Conservation (phyloP, 2,113 vertebrate species). For the Oreotragus oreotragus region DNA sequence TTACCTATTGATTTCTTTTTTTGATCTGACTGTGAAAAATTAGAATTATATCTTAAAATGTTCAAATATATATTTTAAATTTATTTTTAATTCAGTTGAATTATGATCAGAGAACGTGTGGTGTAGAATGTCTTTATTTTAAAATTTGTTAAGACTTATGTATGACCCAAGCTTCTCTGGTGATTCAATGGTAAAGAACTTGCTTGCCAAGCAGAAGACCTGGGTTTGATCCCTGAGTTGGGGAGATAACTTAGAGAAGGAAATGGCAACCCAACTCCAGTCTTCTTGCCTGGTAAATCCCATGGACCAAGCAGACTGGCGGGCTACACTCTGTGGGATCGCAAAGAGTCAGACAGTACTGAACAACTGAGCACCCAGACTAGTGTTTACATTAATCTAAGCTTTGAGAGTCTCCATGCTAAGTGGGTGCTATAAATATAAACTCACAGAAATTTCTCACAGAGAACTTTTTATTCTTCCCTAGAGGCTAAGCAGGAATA, state of each 20-base stretch:
- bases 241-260: not conserved
- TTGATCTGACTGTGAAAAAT: not conserved
- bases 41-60: not conserved
- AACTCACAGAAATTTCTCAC: not conserved
- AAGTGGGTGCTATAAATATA: not conserved
- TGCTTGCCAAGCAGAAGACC: not conserved
- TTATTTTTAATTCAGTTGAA: not conserved
- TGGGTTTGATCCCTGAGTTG: not conserved
- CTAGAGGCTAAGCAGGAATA: not conserved
- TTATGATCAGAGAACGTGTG: not conserved
- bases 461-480: not conserved
- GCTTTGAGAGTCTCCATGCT: not conserved
- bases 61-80: not conserved
- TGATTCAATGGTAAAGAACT: not conserved
- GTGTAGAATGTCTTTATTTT: not conserved
- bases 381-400: not conserved
- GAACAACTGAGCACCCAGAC: not conserved
- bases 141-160: not conserved
- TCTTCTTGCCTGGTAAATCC: not conserved
- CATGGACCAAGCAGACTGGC: not conserved
- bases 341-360: not conserved
- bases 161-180: not conserved
- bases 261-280: not conserved
- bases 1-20: not conserved
- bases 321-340: not conserved